A percentile compares a stretch with the other conserved stretches of the same genome.
phyloP scores from a whole-genome alignment of 2,888 invertebrate genomes.

The Gymnoscelis rufifasciata region DNA sequence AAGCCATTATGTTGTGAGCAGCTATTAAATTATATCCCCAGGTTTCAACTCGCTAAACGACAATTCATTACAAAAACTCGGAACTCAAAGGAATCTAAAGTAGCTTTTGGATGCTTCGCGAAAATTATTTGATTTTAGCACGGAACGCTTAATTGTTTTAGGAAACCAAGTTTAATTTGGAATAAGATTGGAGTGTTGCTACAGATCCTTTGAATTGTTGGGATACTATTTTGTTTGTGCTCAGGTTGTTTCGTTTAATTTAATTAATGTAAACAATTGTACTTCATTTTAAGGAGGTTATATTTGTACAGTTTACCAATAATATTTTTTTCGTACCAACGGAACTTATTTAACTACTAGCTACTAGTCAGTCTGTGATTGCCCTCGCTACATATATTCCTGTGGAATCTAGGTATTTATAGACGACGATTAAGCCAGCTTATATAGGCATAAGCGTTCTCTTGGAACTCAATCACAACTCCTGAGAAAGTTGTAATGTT shows the following conservation, averaged over 20 bases:
- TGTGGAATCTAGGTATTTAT: no score
- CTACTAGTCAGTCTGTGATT: no score
- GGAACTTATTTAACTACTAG: no score
- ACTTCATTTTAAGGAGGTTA: not conserved
- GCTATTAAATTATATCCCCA: conserved; percentile 38
- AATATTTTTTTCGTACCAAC: no score
- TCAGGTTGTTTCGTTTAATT: not conserved
- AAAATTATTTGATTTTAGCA: conserved; percentile 30
- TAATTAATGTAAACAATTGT: not conserved
- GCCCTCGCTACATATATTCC: no score
- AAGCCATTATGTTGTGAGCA: conserved; percentile 34
- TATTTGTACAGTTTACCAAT: no score
- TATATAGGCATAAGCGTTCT: no score
- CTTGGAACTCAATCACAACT: no score
- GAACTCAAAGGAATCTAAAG: conserved; percentile 29
- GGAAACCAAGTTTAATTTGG: conserved; percentile 19
- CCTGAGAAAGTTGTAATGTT: no score
- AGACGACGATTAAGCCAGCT: no score
- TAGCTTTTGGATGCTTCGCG: conserved; percentile 25
- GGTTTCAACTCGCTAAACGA: conserved; percentile 27
- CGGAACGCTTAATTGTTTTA: conserved; percentile 26
- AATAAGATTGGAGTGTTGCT: conserved; percentile 8
- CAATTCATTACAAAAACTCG: conserved; percentile 30
- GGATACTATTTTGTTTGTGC: not conserved
- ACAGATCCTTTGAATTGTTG: conserved; percentile 4